These are phyloP conservation scores for Chaetophractus vellerosus DNA, from an alignment of 2,797 vertebrate species.

Conservation along the genomic window DNA sequence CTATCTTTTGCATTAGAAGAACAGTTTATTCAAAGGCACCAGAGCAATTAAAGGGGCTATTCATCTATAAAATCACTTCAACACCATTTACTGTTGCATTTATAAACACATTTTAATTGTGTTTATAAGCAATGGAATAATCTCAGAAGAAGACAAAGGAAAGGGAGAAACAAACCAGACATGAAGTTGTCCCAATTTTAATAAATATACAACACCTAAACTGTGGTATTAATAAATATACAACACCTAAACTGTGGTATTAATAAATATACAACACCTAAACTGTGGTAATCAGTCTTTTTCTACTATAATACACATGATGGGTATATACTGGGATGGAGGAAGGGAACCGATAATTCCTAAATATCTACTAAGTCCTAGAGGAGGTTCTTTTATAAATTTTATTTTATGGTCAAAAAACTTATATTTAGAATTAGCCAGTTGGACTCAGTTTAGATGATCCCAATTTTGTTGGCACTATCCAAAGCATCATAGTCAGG, in stretches of 20 bases:
- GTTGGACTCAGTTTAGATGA: too few species aligned
- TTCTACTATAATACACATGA: background rate
- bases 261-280: background rate
- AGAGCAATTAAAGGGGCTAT: background rate
- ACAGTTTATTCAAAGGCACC: background rate
- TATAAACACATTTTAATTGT: slow-evolving; percentile 33
- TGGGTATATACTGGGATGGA: background rate
- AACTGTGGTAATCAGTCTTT: background rate
- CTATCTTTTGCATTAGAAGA: background rate
- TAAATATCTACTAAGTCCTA: background rate
- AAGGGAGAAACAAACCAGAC: background rate
- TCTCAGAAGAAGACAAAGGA: background rate
- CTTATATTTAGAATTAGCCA: too few species aligned
- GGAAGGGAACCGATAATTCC: background rate
- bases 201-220: background rate
- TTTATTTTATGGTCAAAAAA: too few species aligned
- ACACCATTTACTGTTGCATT: background rate
- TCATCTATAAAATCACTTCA: background rate
- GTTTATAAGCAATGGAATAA: slow-evolving; percentile 15
- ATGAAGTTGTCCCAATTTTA: background rate
- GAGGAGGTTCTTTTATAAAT: background rate
- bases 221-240: background rate
- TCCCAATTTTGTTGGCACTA: too few species aligned
- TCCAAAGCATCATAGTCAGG: too few species aligned
- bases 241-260: background rate